Evolutionary conservation across 1,140 invertebrate species (phyloP).

Genomic region (Anadara kagoshimensis): DNA sequence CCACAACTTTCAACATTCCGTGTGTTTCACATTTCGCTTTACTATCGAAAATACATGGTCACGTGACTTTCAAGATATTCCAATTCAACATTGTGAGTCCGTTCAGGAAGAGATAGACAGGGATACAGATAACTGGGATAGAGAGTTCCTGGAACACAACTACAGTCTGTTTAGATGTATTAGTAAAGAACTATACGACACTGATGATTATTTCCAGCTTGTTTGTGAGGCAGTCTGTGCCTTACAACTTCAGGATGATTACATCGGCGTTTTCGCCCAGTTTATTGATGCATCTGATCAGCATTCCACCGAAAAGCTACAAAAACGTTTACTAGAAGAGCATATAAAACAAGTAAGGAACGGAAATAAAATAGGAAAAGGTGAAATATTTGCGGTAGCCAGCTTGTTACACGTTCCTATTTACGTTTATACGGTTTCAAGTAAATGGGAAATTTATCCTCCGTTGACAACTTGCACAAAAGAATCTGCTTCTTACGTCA

Average conservation of each 20-base stretch:
- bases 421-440: not conserved
- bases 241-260: constrained; percentile 2
- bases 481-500: too few relatives aligned
- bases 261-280: not conserved
- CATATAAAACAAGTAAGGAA: constrained; percentile 6
- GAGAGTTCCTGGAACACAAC: not conserved
- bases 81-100: too few relatives aligned
- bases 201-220: constrained; percentile 3
- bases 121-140: too few relatives aligned
- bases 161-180: constrained; percentile 25
- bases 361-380: constrained; percentile 4
- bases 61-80: too few relatives aligned
- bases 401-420: constrained; percentile 17
- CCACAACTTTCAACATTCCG: too few relatives aligned
- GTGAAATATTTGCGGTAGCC: constrained; percentile 18
- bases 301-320: too few relatives aligned
- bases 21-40: too few relatives aligned
- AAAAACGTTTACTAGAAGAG: not conserved
- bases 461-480: too few relatives aligned
- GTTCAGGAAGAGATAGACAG: too few relatives aligned
- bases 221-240: constrained; percentile 2
- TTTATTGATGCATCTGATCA: too few relatives aligned
- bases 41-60: too few relatives aligned
- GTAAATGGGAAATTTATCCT: too few relatives aligned
- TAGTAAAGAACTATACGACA: constrained; percentile 28